Percentiles rank a stretch among this genome's conserved stretches.
phyloP scores from a whole-genome alignment of 2,888 invertebrate genomes.

The Sycophila texana region DNA sequence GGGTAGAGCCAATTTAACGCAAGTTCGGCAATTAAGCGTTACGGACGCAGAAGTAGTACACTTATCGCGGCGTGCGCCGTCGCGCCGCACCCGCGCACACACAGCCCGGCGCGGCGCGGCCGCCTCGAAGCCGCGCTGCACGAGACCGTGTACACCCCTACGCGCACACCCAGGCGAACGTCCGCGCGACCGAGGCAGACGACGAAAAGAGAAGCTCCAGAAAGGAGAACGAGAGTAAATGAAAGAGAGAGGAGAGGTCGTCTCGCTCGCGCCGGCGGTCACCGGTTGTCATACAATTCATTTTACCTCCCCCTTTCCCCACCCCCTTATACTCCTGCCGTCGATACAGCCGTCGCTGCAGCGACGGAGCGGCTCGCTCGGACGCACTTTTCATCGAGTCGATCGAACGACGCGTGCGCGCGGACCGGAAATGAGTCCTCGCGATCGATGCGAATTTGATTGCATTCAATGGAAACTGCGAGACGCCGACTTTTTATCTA shows the following conservation, averaged over 20 bases:
- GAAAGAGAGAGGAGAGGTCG: background rate
- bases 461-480: constrained; percentile 74
- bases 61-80: background rate
- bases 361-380: constrained; percentile 32
- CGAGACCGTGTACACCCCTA: no score
- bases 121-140: no score
- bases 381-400: constrained; percentile 74
- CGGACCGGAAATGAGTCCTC: constrained; percentile 26
- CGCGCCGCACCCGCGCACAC: background rate
- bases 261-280: constrained; percentile 26
- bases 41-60: constrained; percentile 59
- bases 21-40: constrained; percentile 65
- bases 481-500: background rate
- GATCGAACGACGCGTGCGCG: constrained; percentile 63
- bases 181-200: background rate
- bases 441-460: constrained; percentile 60
- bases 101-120: no score
- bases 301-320: constrained; percentile 11
- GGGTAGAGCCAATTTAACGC: constrained; percentile 71
- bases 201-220: background rate
- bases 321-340: background rate
- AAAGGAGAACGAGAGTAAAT: background rate
- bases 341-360: constrained; percentile 17
- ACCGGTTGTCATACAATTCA: constrained; percentile 10
- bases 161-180: background rate